Evolutionary conservation across 37 sponge, comb jelly and placozoan genomes (phyloP).

Genomic region (Ianthella basta): DNA sequence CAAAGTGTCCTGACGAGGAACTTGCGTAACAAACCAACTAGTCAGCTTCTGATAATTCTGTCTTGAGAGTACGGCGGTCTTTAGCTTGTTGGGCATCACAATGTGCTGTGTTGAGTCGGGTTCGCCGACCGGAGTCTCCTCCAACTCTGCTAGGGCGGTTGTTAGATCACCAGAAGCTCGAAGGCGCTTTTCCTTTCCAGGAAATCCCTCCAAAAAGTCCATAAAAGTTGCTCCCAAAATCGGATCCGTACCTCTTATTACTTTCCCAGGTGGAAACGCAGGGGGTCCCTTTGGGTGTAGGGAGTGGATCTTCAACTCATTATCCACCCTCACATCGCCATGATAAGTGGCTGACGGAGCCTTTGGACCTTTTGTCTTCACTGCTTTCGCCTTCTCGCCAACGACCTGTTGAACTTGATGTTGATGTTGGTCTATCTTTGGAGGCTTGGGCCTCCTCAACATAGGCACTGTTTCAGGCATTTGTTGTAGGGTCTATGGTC

Average conservation of each 20-base stretch:
- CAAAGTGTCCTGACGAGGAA: constrained; percentile 57
- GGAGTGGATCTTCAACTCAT: constrained; percentile 37
- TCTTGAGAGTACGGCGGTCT: constrained; percentile 48
- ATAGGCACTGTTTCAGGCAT: not conserved
- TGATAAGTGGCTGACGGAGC: not conserved
- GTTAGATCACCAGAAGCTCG: no score
- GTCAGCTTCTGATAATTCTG: constrained; percentile 80
- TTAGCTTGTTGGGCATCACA: constrained; percentile 20
- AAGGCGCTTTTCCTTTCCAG: no score
- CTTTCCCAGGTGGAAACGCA: constrained; percentile 51
- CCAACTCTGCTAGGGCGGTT: not conserved
- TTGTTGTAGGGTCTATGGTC: no score
- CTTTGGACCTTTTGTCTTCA: not conserved
- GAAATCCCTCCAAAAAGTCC: not conserved
- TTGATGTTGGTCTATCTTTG: not conserved
- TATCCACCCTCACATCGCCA: constrained; percentile 27
- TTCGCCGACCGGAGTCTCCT: not conserved
- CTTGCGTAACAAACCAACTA: constrained; percentile 72
- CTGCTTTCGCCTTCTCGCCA: not conserved
- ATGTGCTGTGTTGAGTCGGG: constrained; percentile 7
- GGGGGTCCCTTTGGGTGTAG: constrained; percentile 61
- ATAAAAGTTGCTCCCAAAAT: not conserved
- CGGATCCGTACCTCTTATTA: constrained; percentile 11
- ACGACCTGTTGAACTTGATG: not conserved
- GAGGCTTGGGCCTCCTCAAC: constrained; percentile 7